phyloP scores from a whole-genome alignment of 1,140 invertebrate species.

The Pseudobourletiella spinata region DNA sequence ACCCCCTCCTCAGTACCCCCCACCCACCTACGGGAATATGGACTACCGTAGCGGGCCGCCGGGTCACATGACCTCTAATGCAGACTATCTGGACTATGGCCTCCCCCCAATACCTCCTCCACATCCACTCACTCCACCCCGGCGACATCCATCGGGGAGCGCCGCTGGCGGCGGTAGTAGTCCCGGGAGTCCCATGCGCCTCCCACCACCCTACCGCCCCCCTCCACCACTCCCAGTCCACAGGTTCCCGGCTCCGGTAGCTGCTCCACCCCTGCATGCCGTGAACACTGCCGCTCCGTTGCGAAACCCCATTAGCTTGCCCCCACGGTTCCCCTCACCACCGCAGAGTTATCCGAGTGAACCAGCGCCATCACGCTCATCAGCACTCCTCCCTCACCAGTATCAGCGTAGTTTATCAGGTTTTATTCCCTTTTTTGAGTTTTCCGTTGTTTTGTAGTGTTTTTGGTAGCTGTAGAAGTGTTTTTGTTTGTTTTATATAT shows the following conservation, averaged over 20 bases:
- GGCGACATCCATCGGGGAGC: background rate
- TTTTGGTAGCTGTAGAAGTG: background rate
- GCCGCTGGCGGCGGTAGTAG: too few relatives aligned
- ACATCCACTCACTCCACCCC: slow-evolving; percentile 1
- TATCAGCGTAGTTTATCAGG: slow-evolving; percentile 31
- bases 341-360: slow-evolving; percentile 7
- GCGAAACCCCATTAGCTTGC: too few relatives aligned
- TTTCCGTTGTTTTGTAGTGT: slow-evolving; percentile 7
- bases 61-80: too few relatives aligned
- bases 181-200: background rate
- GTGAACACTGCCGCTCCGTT: too few relatives aligned
- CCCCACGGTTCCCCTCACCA: slow-evolving; percentile 1
- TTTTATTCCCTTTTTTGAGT: slow-evolving; percentile 13
- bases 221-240: too few relatives aligned
- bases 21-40: background rate
- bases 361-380: slow-evolving; percentile 4
- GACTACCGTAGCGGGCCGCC: too few relatives aligned
- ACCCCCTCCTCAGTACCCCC: background rate
- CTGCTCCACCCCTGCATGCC: too few relatives aligned
- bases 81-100: slow-evolving; percentile 2
- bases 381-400: too few relatives aligned
- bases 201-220: slow-evolving; percentile 14
- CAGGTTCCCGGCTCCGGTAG: too few relatives aligned
- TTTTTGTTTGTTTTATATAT: background rate
- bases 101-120: too few relatives aligned